phyloP scores from a whole-genome alignment of 2,797 vertebrate genomes.

The Chlorospingus flavigularis region DNA sequence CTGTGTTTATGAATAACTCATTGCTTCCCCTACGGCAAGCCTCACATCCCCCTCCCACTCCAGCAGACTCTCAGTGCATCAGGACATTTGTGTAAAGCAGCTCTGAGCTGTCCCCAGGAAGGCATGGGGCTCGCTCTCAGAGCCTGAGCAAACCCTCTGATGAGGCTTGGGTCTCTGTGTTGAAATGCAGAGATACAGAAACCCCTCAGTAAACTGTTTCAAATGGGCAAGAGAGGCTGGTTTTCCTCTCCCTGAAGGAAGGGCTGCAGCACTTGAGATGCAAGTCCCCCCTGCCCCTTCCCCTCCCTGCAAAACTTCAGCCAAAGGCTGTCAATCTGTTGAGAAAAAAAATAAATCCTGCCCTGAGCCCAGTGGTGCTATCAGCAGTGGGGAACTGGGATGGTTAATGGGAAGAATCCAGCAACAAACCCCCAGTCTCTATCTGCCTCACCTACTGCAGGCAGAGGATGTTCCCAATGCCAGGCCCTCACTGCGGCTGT shows the following conservation, averaged over 20 bases:
- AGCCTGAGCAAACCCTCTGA: neutral
- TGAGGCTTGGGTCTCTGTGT: neutral
- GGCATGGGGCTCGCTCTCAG: accelerated
- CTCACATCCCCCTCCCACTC: neutral
- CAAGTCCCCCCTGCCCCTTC: neutral
- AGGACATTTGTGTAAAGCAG: neutral
- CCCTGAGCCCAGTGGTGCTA: neutral
- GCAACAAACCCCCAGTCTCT: neutral
- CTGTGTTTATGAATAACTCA: neutral
- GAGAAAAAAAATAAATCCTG: neutral
- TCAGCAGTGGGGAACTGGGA: neutral
- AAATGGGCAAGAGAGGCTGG: neutral
- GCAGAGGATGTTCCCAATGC: neutral
- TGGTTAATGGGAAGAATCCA: neutral
- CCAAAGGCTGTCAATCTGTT: neutral
- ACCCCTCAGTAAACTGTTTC: neutral
- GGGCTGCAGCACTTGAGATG: neutral
- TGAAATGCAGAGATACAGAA: neutral
- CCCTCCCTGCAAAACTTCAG: neutral
- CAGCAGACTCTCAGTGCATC: neutral
- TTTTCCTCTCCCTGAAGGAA: neutral
- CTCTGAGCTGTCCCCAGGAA: neutral
- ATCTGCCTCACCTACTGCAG: neutral
- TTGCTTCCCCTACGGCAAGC: neutral
- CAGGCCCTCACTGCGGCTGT: accelerated